Evolutionary conservation across 2,797 vertebrate species (phyloP).

Genomic region (Sebastes paucispinis): DNA sequence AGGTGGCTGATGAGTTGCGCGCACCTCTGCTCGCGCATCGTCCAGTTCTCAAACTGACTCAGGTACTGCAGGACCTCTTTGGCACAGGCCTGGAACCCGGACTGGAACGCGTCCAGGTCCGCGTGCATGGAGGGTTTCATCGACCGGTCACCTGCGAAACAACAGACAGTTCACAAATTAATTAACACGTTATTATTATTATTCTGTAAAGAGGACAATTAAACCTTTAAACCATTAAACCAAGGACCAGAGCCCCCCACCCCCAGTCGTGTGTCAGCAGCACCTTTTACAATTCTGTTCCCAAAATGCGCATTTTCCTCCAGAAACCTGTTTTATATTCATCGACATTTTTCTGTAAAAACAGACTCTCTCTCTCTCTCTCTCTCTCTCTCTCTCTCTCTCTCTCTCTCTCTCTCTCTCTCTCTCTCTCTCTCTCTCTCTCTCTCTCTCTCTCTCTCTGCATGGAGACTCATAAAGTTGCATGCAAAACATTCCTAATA

Average conservation of each 20-base stretch:
- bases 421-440: background rate
- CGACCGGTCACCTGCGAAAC: slow-evolving; percentile 86
- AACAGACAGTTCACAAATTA: slow-evolving; percentile 9
- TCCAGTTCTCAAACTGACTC: slow-evolving; percentile 92
- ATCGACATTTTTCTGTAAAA: background rate
- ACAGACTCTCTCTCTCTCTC: background rate
- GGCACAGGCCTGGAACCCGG: slow-evolving; percentile 95
- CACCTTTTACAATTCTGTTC: background rate
- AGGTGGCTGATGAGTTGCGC: slow-evolving; percentile 91
- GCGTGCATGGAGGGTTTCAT: slow-evolving; percentile 89
- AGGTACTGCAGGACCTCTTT: slow-evolving; percentile 97
- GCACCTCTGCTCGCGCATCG: slow-evolving; percentile 90
- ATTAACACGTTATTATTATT: background rate
- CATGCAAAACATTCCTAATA: background rate
- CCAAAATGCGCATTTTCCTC: background rate
- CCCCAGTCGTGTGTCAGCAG: background rate
- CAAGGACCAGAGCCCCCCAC: background rate
- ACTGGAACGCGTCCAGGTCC: slow-evolving; percentile 94
- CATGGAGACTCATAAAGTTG: background rate
- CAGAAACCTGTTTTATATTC: background rate
- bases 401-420: background rate
- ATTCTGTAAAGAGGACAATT: background rate
- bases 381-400: background rate
- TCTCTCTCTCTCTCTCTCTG: background rate
- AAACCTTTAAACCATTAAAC: background rate